Evolutionary conservation across 2,113 vertebrate species (phyloP), one percentile per base, ranked within the genome.

Genomic region (Haplochromis burtoni): DNA sequence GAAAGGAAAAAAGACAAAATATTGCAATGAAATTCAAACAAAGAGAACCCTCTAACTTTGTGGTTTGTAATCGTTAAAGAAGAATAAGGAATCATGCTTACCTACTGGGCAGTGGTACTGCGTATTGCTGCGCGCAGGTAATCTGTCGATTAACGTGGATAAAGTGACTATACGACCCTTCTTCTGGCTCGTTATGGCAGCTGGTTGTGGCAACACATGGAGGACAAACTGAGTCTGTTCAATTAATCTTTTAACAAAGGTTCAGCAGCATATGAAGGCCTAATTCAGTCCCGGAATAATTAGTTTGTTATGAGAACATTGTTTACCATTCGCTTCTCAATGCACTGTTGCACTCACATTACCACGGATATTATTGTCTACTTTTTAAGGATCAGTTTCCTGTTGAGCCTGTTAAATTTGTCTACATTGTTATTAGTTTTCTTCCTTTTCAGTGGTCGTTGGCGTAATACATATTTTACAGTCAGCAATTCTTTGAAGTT

Each of bases 321-420:
- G 87, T 93, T 93, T 88, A 90, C 73, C 12, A 19, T 86, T 82
- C 51, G 73, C 76, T 55, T 87, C 78, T 90, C 85, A 85, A 76
- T 85, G 92, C 92, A 88, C 85, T 59, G 83, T 79, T 93, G 92
- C 89, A 66, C 81, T 73, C 85, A 71, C 86, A 91, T 93, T 90
- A 93, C 40, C 87, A 71, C 19, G 2, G 38, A 79, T 55, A 68
- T 88, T 78, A 83, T 16, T 93, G 83, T 90, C 91, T 89, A 79
- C 85, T 61, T 83, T 76, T 89, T 89, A 51, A 61, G 71, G 68
- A 84, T 91, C 81, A 76, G 24, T 42, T 83, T 84, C 81, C 82
- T 82, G 84, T 84, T 89, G 54, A 88, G 85, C 31, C 49, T 9
- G 85, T 86, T 88, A 83, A 68, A 93, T 88, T 90, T 81, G 86